Evolutionary conservation across 1,140 invertebrate species (phyloP).

Genomic region (Drosophila paulistorum): DNA sequence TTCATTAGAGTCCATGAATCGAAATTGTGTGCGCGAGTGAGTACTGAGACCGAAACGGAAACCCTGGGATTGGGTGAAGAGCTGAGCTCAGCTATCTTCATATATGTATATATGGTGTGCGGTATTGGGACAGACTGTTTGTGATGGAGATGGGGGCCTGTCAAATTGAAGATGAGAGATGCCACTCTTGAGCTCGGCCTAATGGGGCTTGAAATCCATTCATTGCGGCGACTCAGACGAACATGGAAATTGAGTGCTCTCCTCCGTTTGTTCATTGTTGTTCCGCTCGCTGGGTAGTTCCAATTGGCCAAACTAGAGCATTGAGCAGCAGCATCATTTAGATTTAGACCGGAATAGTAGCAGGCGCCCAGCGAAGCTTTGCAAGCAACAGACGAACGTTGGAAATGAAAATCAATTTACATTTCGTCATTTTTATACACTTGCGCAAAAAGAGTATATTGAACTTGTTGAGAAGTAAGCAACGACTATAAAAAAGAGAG

Average conservation of each 20-base stretch:
- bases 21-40: constrained; percentile 73
- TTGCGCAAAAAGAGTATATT: no score
- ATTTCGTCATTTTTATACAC: constrained; percentile 2
- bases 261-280: constrained; percentile 4
- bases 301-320: constrained; percentile 77
- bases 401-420: constrained; percentile 37
- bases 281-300: constrained; percentile 46
- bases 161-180: constrained; percentile 8
- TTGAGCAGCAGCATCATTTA: constrained; percentile 78
- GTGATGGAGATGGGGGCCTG: neutral
- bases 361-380: constrained; percentile 56
- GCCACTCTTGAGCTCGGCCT: constrained; percentile 16
- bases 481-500: no score
- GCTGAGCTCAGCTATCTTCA: constrained; percentile 1
- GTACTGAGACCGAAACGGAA: constrained; percentile 32
- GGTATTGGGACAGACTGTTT: neutral
- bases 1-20: constrained; percentile 82
- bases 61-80: neutral
- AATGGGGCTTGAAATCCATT: constrained; percentile 53
- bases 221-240: constrained; percentile 31
- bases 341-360: constrained; percentile 83
- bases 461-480: no score
- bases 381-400: constrained; percentile 28
- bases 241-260: constrained; percentile 41
- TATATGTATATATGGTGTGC: neutral